Conservation (phyloP, 2,888 invertebrate species). For the Strigamia transsilvanica region DNA sequence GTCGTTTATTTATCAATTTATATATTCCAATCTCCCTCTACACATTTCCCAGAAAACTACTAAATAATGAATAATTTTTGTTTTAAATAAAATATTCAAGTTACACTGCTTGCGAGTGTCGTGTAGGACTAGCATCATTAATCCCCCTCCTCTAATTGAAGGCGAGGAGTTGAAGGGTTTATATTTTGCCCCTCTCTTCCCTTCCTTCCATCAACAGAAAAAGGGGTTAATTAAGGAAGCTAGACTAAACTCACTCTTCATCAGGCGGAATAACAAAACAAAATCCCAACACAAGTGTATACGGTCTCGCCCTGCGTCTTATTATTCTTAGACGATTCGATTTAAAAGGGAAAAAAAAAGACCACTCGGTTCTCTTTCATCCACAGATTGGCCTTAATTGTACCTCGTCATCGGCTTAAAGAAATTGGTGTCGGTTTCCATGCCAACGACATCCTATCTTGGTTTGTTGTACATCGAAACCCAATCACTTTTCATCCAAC, state of each 20-base stretch:
- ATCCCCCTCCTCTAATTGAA: constrained; percentile 29
- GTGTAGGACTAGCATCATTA: constrained; percentile 7
- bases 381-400: constrained; percentile 41
- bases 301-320: background rate
- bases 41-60: background rate
- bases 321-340: background rate
- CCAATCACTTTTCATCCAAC: constrained; percentile 17
- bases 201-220: constrained; percentile 1
- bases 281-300: background rate
- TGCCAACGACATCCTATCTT: constrained; percentile 18
- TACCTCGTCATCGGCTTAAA: constrained; percentile 16
- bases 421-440: background rate
- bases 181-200: background rate
- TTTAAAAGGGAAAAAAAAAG: background rate
- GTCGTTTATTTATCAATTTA: background rate
- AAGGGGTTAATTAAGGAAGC: constrained; percentile 30
- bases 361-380: constrained; percentile 25
- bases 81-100: no score
- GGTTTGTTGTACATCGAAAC: background rate
- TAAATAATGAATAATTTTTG: no score
- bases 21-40: no score
- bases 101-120: background rate
- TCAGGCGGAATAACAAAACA: constrained; percentile 14
- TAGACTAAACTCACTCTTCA: background rate
- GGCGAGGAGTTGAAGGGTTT: constrained; percentile 14